Conservation (phyloP, 2,113 vertebrate species). For the Petromus typicus region DNA sequence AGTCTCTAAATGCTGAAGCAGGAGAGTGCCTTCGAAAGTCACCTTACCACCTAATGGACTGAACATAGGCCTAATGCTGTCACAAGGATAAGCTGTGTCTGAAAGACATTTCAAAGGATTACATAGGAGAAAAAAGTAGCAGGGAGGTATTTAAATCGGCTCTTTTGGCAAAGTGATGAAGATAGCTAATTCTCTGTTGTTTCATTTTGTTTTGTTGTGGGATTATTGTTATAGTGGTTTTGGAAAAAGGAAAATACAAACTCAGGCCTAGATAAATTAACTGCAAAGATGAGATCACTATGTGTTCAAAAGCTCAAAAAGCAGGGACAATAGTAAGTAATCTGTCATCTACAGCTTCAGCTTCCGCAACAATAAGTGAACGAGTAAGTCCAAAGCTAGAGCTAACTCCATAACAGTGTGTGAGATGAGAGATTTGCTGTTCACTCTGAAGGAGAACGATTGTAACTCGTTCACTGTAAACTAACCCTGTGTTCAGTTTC, state of each 20-base stretch:
- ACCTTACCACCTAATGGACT: neutral
- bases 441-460: neutral
- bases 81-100: neutral
- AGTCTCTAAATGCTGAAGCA: neutral
- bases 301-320: neutral
- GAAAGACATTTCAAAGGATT: conserved; percentile 20
- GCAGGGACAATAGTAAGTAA: neutral
- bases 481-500: no score
- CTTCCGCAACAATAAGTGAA: neutral
- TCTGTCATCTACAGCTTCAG: neutral
- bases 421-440: neutral
- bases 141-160: neutral
- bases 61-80: neutral
- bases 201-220: neutral
- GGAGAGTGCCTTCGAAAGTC: neutral
- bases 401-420: neutral
- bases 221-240: neutral
- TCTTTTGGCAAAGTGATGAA: neutral
- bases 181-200: neutral
- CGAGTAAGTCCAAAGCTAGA: neutral
- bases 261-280: neutral
- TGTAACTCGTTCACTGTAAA: neutral
- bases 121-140: neutral
- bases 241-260: neutral
- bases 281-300: neutral